phyloP scores from a whole-genome alignment of 1,140 invertebrate genomes.

The Pogonomyrmex californicus region DNA sequence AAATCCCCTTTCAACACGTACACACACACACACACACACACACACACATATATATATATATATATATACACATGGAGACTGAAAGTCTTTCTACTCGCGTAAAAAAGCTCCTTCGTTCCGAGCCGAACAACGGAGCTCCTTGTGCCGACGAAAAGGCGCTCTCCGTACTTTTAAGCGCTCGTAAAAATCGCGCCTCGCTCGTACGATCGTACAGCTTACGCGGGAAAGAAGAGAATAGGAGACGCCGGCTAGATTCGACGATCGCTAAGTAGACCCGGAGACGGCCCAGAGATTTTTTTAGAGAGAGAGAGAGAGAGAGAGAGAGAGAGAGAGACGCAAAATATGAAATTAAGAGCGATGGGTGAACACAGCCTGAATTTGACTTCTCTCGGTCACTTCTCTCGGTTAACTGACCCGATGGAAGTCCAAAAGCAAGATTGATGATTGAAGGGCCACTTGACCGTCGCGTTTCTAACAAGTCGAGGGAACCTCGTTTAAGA shows the following conservation, averaged over 20 bases:
- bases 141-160: conserved; percentile 39
- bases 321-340: not conserved
- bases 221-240: conserved; percentile 29
- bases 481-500: conserved; percentile 42
- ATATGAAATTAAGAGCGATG: conserved; percentile 32
- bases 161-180: conserved; percentile 44
- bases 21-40: not conserved
- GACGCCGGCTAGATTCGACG: conserved; percentile 4
- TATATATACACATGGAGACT: not conserved
- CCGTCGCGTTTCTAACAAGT: conserved; percentile 27
- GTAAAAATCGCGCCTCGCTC: conserved; percentile 52
- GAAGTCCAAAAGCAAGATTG: conserved; percentile 22
- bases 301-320: not conserved
- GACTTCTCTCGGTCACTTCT: conserved; percentile 16
- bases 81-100: conserved; percentile 38
- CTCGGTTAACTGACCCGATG: not conserved
- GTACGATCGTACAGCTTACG: conserved; percentile 7
- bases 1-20: not conserved
- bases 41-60: no score
- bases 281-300: not conserved
- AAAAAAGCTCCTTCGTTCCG: conserved; percentile 48
- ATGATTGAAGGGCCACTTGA: conserved; percentile 51
- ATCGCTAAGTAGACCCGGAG: conserved; percentile 18
- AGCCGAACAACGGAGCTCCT: conserved; percentile 45
- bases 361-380: conserved; percentile 8